Evolutionary conservation across 2,797 vertebrate genomes (phyloP).

Genomic region (Aplochiton taeniatus): DNA sequence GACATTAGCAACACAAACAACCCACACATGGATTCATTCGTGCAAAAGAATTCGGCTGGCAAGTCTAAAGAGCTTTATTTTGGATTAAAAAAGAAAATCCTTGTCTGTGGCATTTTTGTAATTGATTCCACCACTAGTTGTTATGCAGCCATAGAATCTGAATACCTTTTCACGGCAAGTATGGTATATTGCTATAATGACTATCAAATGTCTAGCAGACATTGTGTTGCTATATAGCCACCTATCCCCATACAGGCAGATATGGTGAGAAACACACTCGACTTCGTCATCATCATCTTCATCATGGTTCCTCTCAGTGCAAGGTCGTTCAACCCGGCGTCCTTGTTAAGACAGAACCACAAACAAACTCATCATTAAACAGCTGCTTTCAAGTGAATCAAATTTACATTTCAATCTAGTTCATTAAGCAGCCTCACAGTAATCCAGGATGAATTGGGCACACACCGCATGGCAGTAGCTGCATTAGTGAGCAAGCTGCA

Average conservation of each 20-base stretch:
- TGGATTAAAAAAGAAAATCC: too few relatives aligned
- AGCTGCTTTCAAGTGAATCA: slow-evolving; percentile 60
- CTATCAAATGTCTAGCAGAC: not conserved
- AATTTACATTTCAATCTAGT: slow-evolving; percentile 62
- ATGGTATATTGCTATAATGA: not conserved
- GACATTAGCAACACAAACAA: slow-evolving; percentile 64
- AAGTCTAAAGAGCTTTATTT: too few relatives aligned
- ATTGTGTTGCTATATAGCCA: too few relatives aligned
- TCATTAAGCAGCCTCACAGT: slow-evolving; percentile 49
- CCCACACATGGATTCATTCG: slow-evolving; percentile 49
- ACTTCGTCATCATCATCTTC: too few relatives aligned
- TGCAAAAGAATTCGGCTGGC: slow-evolving; percentile 48
- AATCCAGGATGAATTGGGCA: slow-evolving; percentile 41
- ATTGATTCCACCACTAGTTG: not conserved
- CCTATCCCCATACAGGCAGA: too few relatives aligned
- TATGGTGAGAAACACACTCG: too few relatives aligned
- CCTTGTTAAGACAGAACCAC: slow-evolving; percentile 51
- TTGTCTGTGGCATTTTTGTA: too few relatives aligned
- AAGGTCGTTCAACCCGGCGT: slow-evolving; percentile 42
- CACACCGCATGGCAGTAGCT: slow-evolving; percentile 8
- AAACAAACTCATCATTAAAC: slow-evolving; percentile 60
- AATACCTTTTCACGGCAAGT: not conserved
- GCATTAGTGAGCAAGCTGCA: slow-evolving; percentile 22
- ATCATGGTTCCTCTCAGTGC: slow-evolving; percentile 3
- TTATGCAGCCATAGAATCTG: not conserved